These are phyloP conservation scores for Branchinecta sandiegonensis DNA, from an alignment of 2,888 invertebrate species.

Conservation along the genomic window DNA sequence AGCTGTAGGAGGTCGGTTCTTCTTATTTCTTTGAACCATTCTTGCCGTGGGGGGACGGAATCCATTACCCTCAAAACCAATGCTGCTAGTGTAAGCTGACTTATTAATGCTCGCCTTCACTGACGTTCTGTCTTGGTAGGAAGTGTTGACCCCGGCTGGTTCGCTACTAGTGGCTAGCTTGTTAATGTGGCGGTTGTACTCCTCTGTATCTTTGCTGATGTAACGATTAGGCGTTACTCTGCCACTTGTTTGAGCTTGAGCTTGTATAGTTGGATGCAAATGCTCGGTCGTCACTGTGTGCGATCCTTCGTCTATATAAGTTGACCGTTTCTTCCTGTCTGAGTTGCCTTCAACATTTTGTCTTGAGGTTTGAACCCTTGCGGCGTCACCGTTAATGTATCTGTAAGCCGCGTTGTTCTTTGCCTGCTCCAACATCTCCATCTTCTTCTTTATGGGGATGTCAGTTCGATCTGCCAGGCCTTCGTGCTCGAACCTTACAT, in stretches of 20 bases:
- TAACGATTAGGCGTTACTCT: background rate
- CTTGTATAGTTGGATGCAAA: too few species aligned
- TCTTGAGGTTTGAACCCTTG: background rate
- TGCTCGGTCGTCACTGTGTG: background rate
- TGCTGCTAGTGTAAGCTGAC: background rate
- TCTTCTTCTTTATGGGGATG: background rate
- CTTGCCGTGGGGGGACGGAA: background rate
- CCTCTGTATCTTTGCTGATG: background rate
- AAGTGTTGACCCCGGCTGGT: background rate
- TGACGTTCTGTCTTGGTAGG: background rate
- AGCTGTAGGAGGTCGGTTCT: background rate
- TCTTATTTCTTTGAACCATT: background rate
- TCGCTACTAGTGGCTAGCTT: background rate
- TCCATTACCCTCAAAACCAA: conserved; percentile 2
- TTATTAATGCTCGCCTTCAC: background rate
- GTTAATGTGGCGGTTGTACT: background rate
- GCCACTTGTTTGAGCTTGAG: too few species aligned
- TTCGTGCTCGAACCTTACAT: background rate
- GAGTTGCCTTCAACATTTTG: background rate
- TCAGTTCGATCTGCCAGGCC: background rate
- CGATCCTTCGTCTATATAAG: background rate
- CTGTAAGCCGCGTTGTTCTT: background rate
- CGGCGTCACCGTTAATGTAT: background rate
- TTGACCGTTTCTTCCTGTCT: background rate
- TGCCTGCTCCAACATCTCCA: background rate